Base-by-base conservation (phyloP, 2,888 invertebrate species). In the Platerodrilus igneus region DNA sequence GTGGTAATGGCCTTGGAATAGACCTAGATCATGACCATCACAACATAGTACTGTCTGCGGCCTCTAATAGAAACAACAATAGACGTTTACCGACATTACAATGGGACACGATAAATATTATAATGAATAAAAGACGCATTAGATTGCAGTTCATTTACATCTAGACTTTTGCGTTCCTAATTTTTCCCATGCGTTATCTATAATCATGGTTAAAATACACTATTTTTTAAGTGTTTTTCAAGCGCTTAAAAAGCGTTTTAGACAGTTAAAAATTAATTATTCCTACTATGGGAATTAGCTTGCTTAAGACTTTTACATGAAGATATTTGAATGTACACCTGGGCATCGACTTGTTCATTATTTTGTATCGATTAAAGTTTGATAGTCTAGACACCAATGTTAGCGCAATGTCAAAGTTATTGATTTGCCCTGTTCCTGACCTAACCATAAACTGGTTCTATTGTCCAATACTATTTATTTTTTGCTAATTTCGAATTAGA, bases 21-120 rank as follows among this genome's bases (percentile, higher is more conserved):
- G 43, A 43, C 43, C 43, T 43, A 43, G 43, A 43, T 39, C 43
- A 43, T 43, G 43, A 43, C 43, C 43, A 43, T 35, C 35, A 39
- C 43, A 43, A 43, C 38, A 35, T 43, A 39, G 9, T 38, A 38
- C 20, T 26, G 34, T 35, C 30, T 37, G 34, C 21, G 25, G n/a
- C n/a, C 37, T 37, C 34, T 43, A 25, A 33, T 29, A 35, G 38
- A 34, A 43, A 43, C 43, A 43, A 29, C n/a, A n/a, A n/a, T n/a
- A n/a, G 35, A 43, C 43, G 43, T 43, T 43, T 30, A 38, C 35
- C 25, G 34, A 21, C 35, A 27, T 39, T 38, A 28, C 38, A 17
- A 17, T 28, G 33, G 34, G 32, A 36, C 33, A 42, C 38, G 25
- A 35, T 25, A 13, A 37, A 28, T 23, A 17, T n/a, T n/a, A n/a